These are phyloP conservation scores for Turritopsis rubra DNA, from an alignment of 30 jellyfish, hydroid and myxozoan species.

Conservation along the genomic window DNA sequence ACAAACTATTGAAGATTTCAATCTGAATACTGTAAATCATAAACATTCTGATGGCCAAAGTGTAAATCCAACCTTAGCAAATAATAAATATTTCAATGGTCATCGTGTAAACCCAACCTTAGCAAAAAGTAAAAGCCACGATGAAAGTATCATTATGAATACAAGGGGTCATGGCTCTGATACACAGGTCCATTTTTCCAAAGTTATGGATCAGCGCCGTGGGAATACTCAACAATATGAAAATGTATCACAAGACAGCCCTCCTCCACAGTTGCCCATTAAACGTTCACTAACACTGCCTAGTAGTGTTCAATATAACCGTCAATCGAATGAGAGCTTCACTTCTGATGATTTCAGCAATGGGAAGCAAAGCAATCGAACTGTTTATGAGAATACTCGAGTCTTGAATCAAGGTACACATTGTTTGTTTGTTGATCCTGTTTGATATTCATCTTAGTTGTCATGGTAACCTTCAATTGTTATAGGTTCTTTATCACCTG, in stretches of 20 bases:
- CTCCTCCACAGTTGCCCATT: conserved; percentile 11
- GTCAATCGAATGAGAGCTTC: not conserved
- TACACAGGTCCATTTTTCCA: not conserved
- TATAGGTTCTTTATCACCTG: conserved; percentile 7
- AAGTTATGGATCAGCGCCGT: not conserved
- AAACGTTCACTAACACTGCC: conserved; percentile 18
- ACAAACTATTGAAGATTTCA: too few relatives aligned
- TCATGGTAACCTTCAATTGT: not conserved
- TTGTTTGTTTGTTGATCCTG: not conserved
- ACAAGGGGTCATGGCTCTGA: not conserved
- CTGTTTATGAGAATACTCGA: not conserved
- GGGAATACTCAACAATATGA: too few relatives aligned
- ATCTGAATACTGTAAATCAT: too few relatives aligned
- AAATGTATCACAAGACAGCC: not conserved
- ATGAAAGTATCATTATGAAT: not conserved
- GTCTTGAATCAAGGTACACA: not conserved
- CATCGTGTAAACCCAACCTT: not conserved
- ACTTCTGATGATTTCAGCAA: too few relatives aligned
- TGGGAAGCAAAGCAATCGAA: not conserved
- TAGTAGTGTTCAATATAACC: not conserved
- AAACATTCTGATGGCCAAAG: not conserved
- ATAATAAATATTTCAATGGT: not conserved
- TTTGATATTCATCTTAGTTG: not conserved
- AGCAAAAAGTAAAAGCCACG: conserved; percentile 1
- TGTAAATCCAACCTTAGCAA: not conserved